Base-by-base conservation (phyloP, 2,113 vertebrate genomes). In the Hydrolagus affinis region DNA sequence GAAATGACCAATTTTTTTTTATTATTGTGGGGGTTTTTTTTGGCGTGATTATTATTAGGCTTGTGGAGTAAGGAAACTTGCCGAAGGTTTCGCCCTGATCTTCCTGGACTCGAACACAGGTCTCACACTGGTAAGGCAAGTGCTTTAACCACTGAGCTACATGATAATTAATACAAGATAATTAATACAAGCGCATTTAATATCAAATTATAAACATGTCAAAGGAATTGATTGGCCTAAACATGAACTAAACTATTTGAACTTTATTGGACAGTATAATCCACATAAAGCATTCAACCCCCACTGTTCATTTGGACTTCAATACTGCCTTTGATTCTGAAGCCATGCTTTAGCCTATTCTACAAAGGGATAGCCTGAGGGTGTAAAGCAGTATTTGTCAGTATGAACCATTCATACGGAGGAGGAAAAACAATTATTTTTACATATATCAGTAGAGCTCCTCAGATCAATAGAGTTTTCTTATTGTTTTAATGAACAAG, bases 331-430 rank as follows among this genome's bases (percentile, higher is more conserved):
- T 90, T 91, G 89, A 88, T 89, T 89, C 72, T 59, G 71, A 87
- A 92, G 89, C 85, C 25, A 87, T n/a, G 83, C 85, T 90, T 89
- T 88, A 76, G 86, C 71, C 85, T 86, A 88, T 88, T 87, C 62
- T 85, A 91, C 89, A 90, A 89, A 92, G 88, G 86, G 87, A 70
- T 11, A 86, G 88, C 89, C 87, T 85, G 44, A 88, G 85, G 87
- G 89, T 88, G 89, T 87, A 89, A 44, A 89, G 87, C 87, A 88
- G 88, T 80, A 86, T 88, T 85, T 89, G 89, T 89, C 90, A 90
- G 77, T 91, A 90, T 90, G 86, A 87, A 89, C 68, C 85, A 17
- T 87, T 91, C 90, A 89, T 77, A 88, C 90, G 86, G 85, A 56
- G 17, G 76, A 68, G 88, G 86, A 89, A 90, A 32, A 87, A 89